phyloP scores from a whole-genome alignment of 2,888 invertebrate species.

The Cactoblastis cactorum region DNA sequence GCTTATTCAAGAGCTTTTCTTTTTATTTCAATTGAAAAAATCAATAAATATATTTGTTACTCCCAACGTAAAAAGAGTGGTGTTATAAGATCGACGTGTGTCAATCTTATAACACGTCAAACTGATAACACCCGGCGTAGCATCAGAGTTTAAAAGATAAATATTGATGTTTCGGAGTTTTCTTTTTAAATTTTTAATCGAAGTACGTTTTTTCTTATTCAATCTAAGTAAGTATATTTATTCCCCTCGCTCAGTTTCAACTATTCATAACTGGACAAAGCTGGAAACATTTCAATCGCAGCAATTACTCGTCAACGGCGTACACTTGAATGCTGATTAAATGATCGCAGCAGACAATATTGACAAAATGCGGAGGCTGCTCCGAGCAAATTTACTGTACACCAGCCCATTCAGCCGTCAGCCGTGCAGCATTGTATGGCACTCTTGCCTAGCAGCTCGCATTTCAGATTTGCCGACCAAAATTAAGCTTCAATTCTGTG shows the following conservation, averaged over 20 bases:
- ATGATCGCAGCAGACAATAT: slow-evolving; percentile 67
- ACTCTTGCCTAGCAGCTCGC: slow-evolving; percentile 29
- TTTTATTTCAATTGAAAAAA: too few relatives aligned
- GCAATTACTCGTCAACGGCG: slow-evolving; percentile 77
- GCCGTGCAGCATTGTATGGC: slow-evolving; percentile 53
- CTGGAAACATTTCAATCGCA: slow-evolving; percentile 66
- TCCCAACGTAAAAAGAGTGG: too few relatives aligned
- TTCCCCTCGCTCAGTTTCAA: background rate
- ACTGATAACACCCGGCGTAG: too few relatives aligned
- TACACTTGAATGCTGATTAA: slow-evolving; percentile 76
- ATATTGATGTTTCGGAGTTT: too few relatives aligned
- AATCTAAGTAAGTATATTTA: background rate
- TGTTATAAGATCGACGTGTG: too few relatives aligned
- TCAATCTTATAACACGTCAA: too few relatives aligned
- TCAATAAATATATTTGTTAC: too few relatives aligned
- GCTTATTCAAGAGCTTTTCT: too few relatives aligned
- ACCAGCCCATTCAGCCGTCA: slow-evolving; percentile 73
- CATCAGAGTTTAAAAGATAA: too few relatives aligned
- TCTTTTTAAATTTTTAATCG: too few relatives aligned
- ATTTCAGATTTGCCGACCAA: slow-evolving; percentile 2
- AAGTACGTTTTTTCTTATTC: too few relatives aligned
- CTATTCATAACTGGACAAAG: background rate
- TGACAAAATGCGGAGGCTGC: slow-evolving; percentile 65
- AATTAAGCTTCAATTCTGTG: background rate
- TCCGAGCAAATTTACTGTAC: slow-evolving; percentile 69